A percentile compares a stretch with the other conserved stretches of the same genome.
These are phyloP conservation scores for Agelas oroides DNA, from an alignment of 37 sponge, comb jelly and placozoan genomes.

Conservation along the genomic window DNA sequence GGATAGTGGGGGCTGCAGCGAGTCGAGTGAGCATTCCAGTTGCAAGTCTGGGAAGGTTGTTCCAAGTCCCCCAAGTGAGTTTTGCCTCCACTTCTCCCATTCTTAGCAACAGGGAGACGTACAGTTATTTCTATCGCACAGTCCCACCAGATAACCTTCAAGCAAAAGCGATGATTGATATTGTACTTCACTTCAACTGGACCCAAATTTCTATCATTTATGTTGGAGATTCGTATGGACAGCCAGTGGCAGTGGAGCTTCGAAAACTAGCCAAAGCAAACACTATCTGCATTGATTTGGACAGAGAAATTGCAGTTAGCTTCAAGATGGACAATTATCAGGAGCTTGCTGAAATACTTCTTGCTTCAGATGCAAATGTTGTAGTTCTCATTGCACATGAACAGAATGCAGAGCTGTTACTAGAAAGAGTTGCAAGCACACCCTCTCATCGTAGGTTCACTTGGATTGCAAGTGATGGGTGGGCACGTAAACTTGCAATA, in stretches of 20 bases:
- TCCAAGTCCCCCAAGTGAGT: slow-evolving; percentile 75
- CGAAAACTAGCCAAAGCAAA: neutral
- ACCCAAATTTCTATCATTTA: slow-evolving; percentile 22
- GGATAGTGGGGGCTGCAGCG: slow-evolving; percentile 75
- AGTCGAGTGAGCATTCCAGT: slow-evolving; percentile 53
- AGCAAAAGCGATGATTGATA: slow-evolving; percentile 77
- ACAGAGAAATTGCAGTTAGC: neutral
- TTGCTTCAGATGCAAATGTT: slow-evolving; percentile 19
- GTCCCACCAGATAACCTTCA: slow-evolving; percentile 74
- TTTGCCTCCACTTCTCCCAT: slow-evolving; percentile 68
- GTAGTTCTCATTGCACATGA: slow-evolving; percentile 29
- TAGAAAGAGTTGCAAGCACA: neutral
- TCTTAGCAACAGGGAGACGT: slow-evolving; percentile 67
- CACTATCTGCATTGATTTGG: slow-evolving; percentile 33
- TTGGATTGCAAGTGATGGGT: slow-evolving; percentile 72
- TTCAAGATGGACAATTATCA: neutral
- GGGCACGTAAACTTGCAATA: slow-evolving; percentile 26
- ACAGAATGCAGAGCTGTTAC: neutral
- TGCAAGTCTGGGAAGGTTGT: slow-evolving; percentile 61
- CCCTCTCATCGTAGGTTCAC: slow-evolving; percentile 10
- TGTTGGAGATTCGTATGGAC: slow-evolving; percentile 41
- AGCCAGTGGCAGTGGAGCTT: slow-evolving; percentile 29
- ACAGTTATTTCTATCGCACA: slow-evolving; percentile 79
- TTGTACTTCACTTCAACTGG: slow-evolving; percentile 57
- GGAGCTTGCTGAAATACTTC: neutral